Percentiles rank a stretch among this genome's conserved stretches.
phyloP scores from a whole-genome alignment of 2,797 vertebrate species.

The Mastacembelus armatus region DNA sequence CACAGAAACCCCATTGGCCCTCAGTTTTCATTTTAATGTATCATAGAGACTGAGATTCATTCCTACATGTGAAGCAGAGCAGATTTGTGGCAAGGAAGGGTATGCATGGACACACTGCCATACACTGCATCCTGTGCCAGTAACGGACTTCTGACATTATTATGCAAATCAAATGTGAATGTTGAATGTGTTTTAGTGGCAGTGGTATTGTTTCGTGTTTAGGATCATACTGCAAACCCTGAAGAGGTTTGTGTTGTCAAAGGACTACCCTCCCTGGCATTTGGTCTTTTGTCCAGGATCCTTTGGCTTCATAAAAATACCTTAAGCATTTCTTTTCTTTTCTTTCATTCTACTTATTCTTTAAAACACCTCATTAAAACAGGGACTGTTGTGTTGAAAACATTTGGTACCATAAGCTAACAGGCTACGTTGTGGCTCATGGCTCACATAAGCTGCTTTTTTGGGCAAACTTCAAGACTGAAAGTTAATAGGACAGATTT shows the following conservation, averaged over 20 bases:
- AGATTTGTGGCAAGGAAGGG: slow-evolving; percentile 71
- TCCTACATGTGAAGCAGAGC: slow-evolving; percentile 48
- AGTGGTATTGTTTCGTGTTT: slow-evolving; percentile 61
- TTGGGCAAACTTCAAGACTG: not conserved
- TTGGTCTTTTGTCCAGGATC: slow-evolving; percentile 4
- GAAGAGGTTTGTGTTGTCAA: slow-evolving; percentile 46
- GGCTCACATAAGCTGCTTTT: slow-evolving; percentile 34
- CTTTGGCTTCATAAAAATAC: slow-evolving; percentile 6
- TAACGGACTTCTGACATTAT: slow-evolving; percentile 78
- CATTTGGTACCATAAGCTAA: slow-evolving; percentile 38
- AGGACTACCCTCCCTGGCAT: slow-evolving; percentile 40
- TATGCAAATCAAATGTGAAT: slow-evolving; percentile 86
- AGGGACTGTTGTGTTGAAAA: slow-evolving; percentile 3
- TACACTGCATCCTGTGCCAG: slow-evolving; percentile 78
- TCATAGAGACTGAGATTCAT: slow-evolving; percentile 48
- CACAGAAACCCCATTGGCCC: too few relatives aligned
- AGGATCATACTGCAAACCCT: slow-evolving; percentile 44
- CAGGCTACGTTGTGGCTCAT: slow-evolving; percentile 7
- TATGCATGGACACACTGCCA: slow-evolving; percentile 78
- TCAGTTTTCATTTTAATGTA: slow-evolving; percentile 19
- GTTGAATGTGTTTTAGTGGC: slow-evolving; percentile 67
- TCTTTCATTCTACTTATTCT: slow-evolving; percentile 1
- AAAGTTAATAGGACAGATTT: slow-evolving; percentile 1
- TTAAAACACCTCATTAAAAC: slow-evolving; percentile 28
- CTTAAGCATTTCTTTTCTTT: not conserved